Conservation (phyloP, 2,113 vertebrate genomes). For the Copsychus sechellarum region DNA sequence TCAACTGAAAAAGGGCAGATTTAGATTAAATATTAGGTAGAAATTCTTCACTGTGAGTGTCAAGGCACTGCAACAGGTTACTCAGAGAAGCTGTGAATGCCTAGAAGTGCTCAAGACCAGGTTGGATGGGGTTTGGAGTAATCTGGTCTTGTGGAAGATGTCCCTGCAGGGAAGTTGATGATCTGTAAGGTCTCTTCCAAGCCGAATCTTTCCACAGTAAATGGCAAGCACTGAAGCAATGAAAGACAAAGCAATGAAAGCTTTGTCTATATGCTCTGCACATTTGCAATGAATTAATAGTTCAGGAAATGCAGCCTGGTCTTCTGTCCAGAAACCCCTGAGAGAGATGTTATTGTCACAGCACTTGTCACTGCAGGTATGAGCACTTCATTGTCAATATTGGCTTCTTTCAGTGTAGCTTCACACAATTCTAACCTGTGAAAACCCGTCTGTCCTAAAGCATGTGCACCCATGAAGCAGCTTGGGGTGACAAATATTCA, state of each 20-base stretch:
- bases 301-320: not conserved
- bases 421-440: not conserved
- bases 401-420: not conserved
- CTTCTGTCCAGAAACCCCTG: not conserved
- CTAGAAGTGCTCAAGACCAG: not conserved
- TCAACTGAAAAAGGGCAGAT: not conserved
- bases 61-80: not conserved
- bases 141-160: not conserved
- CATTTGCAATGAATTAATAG: not conserved
- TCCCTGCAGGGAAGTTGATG: not conserved
- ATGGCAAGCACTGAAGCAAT: not conserved
- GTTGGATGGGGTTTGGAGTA: not conserved
- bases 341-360: not conserved
- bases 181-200: too few species aligned
- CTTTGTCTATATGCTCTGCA: not conserved
- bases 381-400: not conserved
- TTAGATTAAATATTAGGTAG: not conserved
- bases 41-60: not conserved
- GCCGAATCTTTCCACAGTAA: not conserved
- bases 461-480: not conserved
- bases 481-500: not conserved
- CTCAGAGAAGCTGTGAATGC: not conserved
- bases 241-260: too few species aligned
- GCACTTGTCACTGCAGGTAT: not conserved
- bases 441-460: not conserved